These are phyloP conservation scores for Leucoraja ocellata DNA, from an alignment of 2,797 vertebrate species.

Conservation along the genomic window DNA sequence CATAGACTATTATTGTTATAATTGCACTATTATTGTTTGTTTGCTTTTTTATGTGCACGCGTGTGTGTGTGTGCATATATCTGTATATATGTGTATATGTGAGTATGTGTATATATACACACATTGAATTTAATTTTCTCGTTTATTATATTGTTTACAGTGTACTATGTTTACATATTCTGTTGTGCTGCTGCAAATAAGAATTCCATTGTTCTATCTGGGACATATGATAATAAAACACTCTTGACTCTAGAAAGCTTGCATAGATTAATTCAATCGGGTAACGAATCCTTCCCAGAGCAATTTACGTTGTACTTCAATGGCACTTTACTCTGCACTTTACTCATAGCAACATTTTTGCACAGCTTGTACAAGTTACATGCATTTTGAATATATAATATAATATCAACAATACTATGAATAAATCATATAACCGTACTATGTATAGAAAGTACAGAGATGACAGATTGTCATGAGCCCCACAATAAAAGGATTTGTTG, in stretches of 20 bases:
- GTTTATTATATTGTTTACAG: too few relatives aligned
- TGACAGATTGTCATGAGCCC: background rate
- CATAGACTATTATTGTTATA: too few relatives aligned
- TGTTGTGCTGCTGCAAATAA: too few relatives aligned
- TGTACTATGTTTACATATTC: too few relatives aligned
- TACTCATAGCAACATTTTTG: background rate
- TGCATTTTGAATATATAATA: background rate
- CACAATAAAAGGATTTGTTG: background rate
- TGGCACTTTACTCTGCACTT: background rate
- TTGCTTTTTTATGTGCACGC: too few relatives aligned
- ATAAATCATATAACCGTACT: background rate
- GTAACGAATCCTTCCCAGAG: background rate
- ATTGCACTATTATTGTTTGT: too few relatives aligned
- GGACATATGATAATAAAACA: too few relatives aligned
- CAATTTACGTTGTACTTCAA: background rate
- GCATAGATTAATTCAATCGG: background rate
- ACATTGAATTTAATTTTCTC: too few relatives aligned
- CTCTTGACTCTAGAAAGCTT: background rate
- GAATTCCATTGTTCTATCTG: too few relatives aligned
- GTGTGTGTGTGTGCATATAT: too few relatives aligned
- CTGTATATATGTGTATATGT: too few relatives aligned
- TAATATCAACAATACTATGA: background rate
- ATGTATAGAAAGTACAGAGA: background rate
- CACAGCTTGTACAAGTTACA: background rate
- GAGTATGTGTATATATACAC: too few relatives aligned